These are phyloP conservation scores for Chydorus sphaericus DNA, from an alignment of 2,888 invertebrate genomes.

Conservation along the genomic window DNA sequence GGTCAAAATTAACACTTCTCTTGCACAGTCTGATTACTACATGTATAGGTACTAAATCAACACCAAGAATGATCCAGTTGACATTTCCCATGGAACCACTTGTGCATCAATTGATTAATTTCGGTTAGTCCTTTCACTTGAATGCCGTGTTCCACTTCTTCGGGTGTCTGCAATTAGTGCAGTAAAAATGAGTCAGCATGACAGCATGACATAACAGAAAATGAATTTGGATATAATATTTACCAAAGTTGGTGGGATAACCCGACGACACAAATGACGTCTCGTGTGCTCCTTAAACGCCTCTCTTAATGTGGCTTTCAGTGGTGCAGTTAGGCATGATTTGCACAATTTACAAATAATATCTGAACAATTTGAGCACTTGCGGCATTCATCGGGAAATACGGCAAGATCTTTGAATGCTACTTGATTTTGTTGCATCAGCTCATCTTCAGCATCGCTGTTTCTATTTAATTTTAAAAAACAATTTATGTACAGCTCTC, in stretches of 20 bases:
- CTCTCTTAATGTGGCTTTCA: conserved; percentile 41
- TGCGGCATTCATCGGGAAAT: conserved; percentile 48
- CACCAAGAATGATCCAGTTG: conserved; percentile 66
- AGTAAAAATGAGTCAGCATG: conserved; percentile 19
- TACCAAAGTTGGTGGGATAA: conserved; percentile 49
- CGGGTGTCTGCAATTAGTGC: conserved; percentile 11
- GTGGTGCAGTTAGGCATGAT: conserved; percentile 50
- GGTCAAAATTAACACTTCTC: too few species aligned
- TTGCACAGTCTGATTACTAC: too few species aligned
- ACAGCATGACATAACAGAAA: background rate
- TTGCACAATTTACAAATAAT: conserved; percentile 61
- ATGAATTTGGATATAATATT: background rate
- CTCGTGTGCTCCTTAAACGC: conserved; percentile 62
- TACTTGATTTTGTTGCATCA: conserved; percentile 42
- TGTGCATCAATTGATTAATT: conserved; percentile 55
- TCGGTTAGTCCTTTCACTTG: conserved; percentile 39
- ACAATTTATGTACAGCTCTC: background rate
- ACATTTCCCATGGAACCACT: conserved; percentile 87
- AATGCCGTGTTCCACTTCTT: conserved; percentile 17
- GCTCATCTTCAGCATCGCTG: background rate
- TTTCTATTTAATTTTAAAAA: background rate
- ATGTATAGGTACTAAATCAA: too few species aligned
- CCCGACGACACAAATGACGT: conserved; percentile 59
- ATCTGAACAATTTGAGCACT: conserved; percentile 44
- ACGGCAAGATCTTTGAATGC: conserved; percentile 67